phyloP scores from a whole-genome alignment of 2,888 invertebrate genomes.

The Sarcophaga subvicina region DNA sequence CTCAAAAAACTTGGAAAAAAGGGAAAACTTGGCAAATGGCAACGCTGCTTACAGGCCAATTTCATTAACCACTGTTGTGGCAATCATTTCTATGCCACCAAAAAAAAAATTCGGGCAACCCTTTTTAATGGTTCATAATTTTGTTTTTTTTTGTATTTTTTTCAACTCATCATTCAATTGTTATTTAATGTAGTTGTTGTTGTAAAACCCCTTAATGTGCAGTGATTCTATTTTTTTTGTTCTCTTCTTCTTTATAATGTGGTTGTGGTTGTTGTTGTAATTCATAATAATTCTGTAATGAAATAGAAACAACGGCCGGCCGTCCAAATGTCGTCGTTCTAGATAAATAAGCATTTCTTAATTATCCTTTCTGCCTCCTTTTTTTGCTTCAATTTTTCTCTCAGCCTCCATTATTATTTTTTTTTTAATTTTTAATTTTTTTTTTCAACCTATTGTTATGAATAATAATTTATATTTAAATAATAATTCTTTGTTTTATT shows the following conservation, averaged over 20 bases:
- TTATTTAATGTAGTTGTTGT: slow-evolving; percentile 32
- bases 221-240: slow-evolving; percentile 56
- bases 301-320: slow-evolving; percentile 61
- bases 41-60: too few relatives aligned
- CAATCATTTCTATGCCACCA: background rate
- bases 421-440: background rate
- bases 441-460: slow-evolving; percentile 35
- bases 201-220: slow-evolving; percentile 54
- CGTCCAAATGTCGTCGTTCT: slow-evolving; percentile 79
- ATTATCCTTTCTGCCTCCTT: slow-evolving; percentile 75
- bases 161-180: slow-evolving; percentile 28
- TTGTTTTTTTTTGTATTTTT: slow-evolving; percentile 8
- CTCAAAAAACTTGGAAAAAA: too few relatives aligned
- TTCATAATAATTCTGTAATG: slow-evolving; percentile 61
- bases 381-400: too few relatives aligned
- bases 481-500: slow-evolving; percentile 33
- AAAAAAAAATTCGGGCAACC: background rate
- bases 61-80: background rate
- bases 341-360: slow-evolving; percentile 81
- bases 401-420: background rate
- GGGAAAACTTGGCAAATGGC: too few relatives aligned
- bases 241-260: slow-evolving; percentile 1
- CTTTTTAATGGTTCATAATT: background rate
- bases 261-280: slow-evolving; percentile 8
- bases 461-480: slow-evolving; percentile 61